Evolutionary conservation across 2,113 vertebrate species (phyloP).

Genomic region (Pampusana beccarii): DNA sequence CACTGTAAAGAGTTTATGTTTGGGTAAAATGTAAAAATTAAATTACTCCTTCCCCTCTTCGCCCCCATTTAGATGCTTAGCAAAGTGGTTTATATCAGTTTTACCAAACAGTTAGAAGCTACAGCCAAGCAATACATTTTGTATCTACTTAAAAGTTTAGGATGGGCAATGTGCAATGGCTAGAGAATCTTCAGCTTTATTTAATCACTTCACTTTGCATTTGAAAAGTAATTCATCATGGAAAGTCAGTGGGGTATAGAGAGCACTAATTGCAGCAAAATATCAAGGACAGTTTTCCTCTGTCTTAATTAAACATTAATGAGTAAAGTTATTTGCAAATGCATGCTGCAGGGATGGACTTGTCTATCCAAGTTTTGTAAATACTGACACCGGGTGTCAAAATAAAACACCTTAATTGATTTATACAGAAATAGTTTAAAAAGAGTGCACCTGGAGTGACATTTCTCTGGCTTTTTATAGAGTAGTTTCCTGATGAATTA

Average conservation of each 20-base stretch:
- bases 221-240: conserved; percentile 87
- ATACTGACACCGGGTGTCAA: conserved; percentile 80
- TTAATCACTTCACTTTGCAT: conserved; percentile 86
- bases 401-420: conserved; percentile 83
- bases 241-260: conserved; percentile 82
- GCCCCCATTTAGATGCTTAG: neutral
- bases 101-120: neutral
- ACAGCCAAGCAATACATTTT: neutral
- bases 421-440: conserved; percentile 79
- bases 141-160: conserved; percentile 42
- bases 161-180: conserved; percentile 57
- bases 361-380: conserved; percentile 80
- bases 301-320: conserved; percentile 88
- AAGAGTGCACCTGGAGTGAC: conserved; percentile 75
- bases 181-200: conserved; percentile 79
- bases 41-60: no score
- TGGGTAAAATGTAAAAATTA: neutral
- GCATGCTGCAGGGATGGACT: conserved; percentile 78
- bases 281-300: conserved; percentile 85
- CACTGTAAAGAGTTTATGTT: fast-evolving
- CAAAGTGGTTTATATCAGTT: neutral
- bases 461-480: conserved; percentile 73
- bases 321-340: conserved; percentile 84
- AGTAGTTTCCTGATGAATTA: conserved; percentile 79
- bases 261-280: conserved; percentile 83